phyloP scores from a whole-genome alignment of 2,888 invertebrate genomes.

The Pheosia tremula region DNA sequence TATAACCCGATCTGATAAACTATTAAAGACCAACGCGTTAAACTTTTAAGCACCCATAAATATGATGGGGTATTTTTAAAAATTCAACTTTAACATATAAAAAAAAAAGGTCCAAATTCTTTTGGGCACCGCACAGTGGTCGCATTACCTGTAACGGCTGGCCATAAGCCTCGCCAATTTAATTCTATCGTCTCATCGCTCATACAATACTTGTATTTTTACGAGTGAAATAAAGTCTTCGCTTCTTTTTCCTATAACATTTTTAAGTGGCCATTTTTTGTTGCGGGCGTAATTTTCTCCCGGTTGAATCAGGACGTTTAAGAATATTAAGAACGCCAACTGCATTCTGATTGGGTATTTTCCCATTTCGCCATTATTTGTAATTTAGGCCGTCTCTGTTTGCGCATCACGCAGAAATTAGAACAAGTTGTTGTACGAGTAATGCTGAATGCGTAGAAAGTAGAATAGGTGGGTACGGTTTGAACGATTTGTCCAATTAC shows the following conservation, averaged over 20 bases:
- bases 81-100: slow-evolving; percentile 24
- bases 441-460: too few species aligned
- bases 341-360: too few species aligned
- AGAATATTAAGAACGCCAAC: too few species aligned
- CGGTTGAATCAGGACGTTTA: neutral
- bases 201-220: slow-evolving; percentile 49
- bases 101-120: slow-evolving; percentile 34
- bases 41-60: slow-evolving; percentile 41
- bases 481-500: too few species aligned
- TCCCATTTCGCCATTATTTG: too few species aligned
- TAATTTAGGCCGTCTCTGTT: too few species aligned
- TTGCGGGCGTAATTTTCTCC: slow-evolving; percentile 3
- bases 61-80: slow-evolving; percentile 19
- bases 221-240: slow-evolving; percentile 42
- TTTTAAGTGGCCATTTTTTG: slow-evolving; percentile 12
- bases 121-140: slow-evolving; percentile 29
- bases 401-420: too few species aligned
- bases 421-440: too few species aligned
- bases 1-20: slow-evolving; percentile 32
- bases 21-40: slow-evolving; percentile 33
- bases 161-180: slow-evolving; percentile 59
- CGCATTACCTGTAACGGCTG: slow-evolving; percentile 60
- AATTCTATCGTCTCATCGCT: slow-evolving; percentile 56
- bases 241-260: slow-evolving; percentile 11
- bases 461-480: too few species aligned